These are phyloP conservation scores for Craniophora ligustri DNA, from an alignment of 2,888 invertebrate species.

Conservation along the genomic window DNA sequence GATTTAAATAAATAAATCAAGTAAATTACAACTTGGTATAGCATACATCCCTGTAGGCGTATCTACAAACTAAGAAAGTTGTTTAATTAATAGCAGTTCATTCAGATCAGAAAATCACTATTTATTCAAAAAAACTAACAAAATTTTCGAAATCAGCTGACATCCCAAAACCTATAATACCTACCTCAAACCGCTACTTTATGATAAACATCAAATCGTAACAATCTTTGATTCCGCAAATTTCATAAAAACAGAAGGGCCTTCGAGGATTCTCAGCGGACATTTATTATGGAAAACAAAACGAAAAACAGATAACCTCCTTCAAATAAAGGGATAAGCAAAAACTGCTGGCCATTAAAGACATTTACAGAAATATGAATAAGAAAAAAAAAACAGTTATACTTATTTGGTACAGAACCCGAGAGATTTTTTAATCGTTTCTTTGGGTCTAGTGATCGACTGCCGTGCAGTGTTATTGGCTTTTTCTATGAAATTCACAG, in stretches of 20 bases:
- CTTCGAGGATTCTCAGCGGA: conserved; percentile 16
- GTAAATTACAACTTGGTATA: too few relatives aligned
- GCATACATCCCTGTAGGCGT: too few relatives aligned
- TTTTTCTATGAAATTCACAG: too few relatives aligned
- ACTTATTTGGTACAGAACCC: conserved; percentile 13
- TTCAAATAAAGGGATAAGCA: conserved; percentile 44
- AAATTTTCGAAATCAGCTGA: too few relatives aligned
- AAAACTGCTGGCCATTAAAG: conserved; percentile 36
- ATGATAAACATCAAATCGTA: conserved; percentile 11
- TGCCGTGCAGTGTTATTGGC: too few relatives aligned
- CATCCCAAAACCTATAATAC: conserved; percentile 2
- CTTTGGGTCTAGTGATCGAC: too few relatives aligned
- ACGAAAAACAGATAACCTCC: conserved; percentile 40
- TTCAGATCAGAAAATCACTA: too few relatives aligned
- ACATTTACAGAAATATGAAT: conserved; percentile 28
- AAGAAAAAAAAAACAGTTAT: conserved; percentile 2
- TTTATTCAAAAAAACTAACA: too few relatives aligned
- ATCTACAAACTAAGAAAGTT: too few relatives aligned
- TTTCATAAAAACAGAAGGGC: conserved; percentile 24
- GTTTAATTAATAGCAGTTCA: too few relatives aligned
- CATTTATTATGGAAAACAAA: conserved; percentile 42
- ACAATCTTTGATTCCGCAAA: conserved; percentile 26
- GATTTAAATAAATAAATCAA: conserved; percentile 29
- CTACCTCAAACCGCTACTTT: conserved; percentile 1
- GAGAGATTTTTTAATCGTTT: too few relatives aligned